Conservation (phyloP, 2,113 vertebrate genomes). For the Dasyprocta punctata region DNA sequence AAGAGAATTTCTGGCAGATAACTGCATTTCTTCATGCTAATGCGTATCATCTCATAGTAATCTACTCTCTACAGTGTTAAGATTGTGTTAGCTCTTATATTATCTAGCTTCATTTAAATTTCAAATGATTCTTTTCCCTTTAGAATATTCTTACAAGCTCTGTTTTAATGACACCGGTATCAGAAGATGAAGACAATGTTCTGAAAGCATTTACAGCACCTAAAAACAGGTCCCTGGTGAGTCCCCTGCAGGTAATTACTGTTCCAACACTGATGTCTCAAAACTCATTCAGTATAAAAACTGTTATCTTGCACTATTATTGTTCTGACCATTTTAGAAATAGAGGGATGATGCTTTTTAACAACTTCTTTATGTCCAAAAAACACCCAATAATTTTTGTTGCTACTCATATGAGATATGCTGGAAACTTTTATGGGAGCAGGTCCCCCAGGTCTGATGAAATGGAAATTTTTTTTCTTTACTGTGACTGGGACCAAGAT, state of each 20-base stretch:
- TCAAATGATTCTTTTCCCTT: constrained; percentile 61
- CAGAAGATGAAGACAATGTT: constrained; percentile 91
- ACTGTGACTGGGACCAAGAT: not conserved
- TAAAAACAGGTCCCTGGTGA: constrained; percentile 89
- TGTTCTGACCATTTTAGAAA: constrained; percentile 3
- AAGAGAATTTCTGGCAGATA: constrained; percentile 33
- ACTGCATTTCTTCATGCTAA: constrained; percentile 6
- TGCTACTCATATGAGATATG: constrained; percentile 13
- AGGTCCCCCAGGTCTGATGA: not conserved
- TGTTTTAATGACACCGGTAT: constrained; percentile 90
- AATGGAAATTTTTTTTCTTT: not conserved
- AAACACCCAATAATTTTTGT: not conserved
- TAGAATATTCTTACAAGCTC: constrained; percentile 97
- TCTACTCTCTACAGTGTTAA: not conserved
- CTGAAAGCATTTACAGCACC: constrained; percentile 91
- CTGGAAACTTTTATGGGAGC: not conserved
- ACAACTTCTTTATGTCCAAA: constrained; percentile 23
- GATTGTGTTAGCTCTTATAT: constrained; percentile 21
- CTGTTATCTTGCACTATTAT: not conserved
- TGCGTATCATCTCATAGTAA: not conserved
- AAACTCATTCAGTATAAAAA: not conserved
- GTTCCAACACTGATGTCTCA: constrained; percentile 34
- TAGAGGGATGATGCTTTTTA: constrained; percentile 8
- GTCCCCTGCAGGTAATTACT: constrained; percentile 92
- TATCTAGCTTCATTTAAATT: constrained; percentile 11